Evolutionary conservation across 2,888 invertebrate species (phyloP).

Genomic region (Hyppa rectilinea): DNA sequence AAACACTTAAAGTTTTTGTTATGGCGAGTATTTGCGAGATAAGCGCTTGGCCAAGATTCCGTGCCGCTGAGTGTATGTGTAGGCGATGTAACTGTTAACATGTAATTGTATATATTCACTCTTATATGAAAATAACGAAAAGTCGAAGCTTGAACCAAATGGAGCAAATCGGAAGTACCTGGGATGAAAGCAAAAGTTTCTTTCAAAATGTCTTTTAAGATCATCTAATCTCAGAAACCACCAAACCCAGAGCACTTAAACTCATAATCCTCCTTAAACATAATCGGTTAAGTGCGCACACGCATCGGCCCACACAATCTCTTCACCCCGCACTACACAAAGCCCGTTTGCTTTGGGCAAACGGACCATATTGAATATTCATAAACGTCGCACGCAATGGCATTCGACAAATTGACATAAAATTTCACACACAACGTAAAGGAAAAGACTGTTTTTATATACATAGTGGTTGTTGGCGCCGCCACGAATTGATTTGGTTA

Average conservation of each 20-base stretch:
- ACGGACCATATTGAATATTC: conserved; percentile 86
- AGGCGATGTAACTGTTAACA: too few species aligned
- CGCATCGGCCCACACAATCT: conserved; percentile 50
- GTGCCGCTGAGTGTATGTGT: too few species aligned
- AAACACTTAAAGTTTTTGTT: too few species aligned
- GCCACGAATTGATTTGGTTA: conserved; percentile 78
- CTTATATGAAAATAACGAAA: neutral
- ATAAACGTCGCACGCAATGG: conserved; percentile 75
- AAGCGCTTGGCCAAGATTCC: too few species aligned
- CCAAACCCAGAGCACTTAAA: neutral
- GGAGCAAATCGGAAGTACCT: neutral
- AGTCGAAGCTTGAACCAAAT: neutral
- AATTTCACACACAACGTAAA: conserved; percentile 88
- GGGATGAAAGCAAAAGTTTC: neutral
- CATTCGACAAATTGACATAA: conserved; percentile 87
- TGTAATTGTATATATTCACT: neutral
- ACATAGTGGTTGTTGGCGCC: conserved; percentile 71
- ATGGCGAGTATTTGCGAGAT: too few species aligned
- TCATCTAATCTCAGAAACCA: neutral
- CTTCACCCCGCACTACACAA: conserved; percentile 59
- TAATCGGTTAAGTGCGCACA: conserved; percentile 46
- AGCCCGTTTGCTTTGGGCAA: conserved; percentile 67
- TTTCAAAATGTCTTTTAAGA: neutral
- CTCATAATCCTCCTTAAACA: conserved; percentile 16
- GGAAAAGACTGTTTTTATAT: conserved; percentile 72